Conservation (phyloP, 1,140 invertebrate genomes). For the Apis cerana region DNA sequence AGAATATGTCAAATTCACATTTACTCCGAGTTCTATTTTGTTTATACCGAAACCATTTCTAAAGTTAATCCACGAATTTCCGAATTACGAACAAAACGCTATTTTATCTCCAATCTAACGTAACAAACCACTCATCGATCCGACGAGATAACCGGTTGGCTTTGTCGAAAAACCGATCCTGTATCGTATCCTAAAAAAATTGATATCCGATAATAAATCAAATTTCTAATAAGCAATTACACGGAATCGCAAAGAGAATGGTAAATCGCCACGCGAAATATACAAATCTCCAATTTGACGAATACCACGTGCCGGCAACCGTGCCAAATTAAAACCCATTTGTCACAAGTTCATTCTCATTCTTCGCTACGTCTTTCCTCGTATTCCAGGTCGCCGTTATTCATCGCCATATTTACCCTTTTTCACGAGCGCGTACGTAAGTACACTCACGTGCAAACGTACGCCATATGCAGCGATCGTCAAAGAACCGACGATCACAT, state of each 20-base stretch:
- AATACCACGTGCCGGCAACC: not conserved
- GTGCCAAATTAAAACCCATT: conserved; percentile 1
- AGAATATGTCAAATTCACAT: no score
- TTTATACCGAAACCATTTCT: no score
- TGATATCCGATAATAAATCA: not conserved
- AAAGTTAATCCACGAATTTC: no score
- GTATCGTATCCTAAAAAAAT: not conserved
- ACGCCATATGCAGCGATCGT: no score
- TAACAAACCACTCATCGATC: no score
- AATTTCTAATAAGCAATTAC: not conserved
- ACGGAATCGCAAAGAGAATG: not conserved
- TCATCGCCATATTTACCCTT: not conserved
- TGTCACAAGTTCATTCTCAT: not conserved
- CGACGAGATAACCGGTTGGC: no score
- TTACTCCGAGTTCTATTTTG: no score
- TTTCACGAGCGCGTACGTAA: not conserved
- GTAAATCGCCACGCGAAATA: not conserved
- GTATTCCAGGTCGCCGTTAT: not conserved
- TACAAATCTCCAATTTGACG: not conserved
- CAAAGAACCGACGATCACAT: not conserved
- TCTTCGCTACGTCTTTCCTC: not conserved
- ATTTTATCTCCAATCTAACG: no score
- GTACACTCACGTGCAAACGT: no score
- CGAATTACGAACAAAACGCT: no score
- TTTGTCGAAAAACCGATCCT: no score